Percentiles rank a stretch among this genome's conserved stretches.
phyloP scores from a whole-genome alignment of 2,797 vertebrate genomes.

The Brachyrhaphis roseni region DNA sequence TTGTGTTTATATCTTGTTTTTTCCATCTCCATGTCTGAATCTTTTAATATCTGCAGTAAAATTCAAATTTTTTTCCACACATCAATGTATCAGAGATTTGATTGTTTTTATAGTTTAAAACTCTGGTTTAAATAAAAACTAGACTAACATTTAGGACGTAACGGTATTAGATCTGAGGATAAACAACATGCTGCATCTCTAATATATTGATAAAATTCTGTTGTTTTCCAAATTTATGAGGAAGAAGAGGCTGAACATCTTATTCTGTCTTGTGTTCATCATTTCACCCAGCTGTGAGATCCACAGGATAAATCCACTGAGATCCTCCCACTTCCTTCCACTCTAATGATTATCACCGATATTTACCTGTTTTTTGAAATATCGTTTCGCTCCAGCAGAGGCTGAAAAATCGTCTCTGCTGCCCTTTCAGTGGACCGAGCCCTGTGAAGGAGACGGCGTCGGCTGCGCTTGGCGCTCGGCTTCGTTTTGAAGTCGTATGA shows the following conservation, averaged over 20 bases:
- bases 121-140: not conserved
- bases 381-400: slow-evolving; percentile 31
- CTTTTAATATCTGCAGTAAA: not conserved
- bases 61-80: too few relatives aligned
- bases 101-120: not conserved
- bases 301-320: slow-evolving; percentile 31
- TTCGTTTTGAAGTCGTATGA: slow-evolving; percentile 45
- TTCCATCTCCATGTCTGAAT: not conserved
- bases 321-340: slow-evolving; percentile 45
- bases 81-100: not conserved
- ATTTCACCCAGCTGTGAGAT: slow-evolving; percentile 36
- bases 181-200: not conserved
- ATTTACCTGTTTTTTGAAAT: slow-evolving; percentile 13
- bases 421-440: slow-evolving; percentile 37
- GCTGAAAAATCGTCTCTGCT: slow-evolving; percentile 22
- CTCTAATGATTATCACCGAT: slow-evolving; percentile 54
- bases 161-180: not conserved
- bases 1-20: not conserved
- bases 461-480: slow-evolving; percentile 27
- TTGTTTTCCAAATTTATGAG: slow-evolving; percentile 35
- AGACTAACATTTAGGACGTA: not conserved
- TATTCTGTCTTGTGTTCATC: slow-evolving; percentile 26
- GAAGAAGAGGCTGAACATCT: slow-evolving; percentile 15
- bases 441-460: slow-evolving; percentile 24
- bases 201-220: slow-evolving; percentile 14